Conservation (phyloP, 2,888 invertebrate species). For the Caenorhabditis japonica region DNA sequence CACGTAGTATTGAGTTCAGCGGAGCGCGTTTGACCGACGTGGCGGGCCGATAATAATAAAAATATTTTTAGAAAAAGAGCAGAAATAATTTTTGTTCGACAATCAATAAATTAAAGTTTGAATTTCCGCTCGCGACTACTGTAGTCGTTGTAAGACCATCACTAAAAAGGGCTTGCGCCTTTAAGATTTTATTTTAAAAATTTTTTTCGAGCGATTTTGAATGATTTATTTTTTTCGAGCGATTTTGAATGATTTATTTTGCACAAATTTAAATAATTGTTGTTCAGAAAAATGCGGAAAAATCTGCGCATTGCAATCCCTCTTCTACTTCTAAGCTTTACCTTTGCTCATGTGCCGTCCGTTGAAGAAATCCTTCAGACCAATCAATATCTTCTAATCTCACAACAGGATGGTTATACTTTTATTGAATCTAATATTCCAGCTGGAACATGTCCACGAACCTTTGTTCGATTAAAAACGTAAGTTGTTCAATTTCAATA, state of each 20-base stretch:
- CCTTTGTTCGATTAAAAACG: slow-evolving; percentile 2
- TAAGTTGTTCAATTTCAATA: neutral
- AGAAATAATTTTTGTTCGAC: no score
- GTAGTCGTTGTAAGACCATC: slow-evolving; percentile 4
- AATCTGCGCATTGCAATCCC: neutral
- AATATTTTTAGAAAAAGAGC: no score
- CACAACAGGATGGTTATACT: slow-evolving; percentile 18
- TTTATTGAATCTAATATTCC: slow-evolving; percentile 10
- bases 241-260: no score
- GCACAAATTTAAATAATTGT: neutral
- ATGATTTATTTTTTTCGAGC: neutral
- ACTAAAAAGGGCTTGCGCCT: neutral
- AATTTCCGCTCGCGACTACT: slow-evolving; percentile 4
- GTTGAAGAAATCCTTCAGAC: slow-evolving; percentile 33
- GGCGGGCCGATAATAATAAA: no score
- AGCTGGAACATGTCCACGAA: slow-evolving; percentile 22
- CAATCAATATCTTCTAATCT: slow-evolving; percentile 39
- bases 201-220: neutral
- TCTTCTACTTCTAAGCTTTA: neutral
- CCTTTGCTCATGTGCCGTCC: slow-evolving; percentile 4
- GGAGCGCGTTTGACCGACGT: no score
- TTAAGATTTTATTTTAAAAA: neutral
- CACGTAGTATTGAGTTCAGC: no score
- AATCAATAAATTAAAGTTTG: neutral
- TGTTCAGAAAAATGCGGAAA: slow-evolving; percentile 13